A percentile compares a stretch with the other conserved stretches of the same genome.
phyloP scores from a whole-genome alignment of 1,140 invertebrate genomes.

The Varroa destructor region DNA sequence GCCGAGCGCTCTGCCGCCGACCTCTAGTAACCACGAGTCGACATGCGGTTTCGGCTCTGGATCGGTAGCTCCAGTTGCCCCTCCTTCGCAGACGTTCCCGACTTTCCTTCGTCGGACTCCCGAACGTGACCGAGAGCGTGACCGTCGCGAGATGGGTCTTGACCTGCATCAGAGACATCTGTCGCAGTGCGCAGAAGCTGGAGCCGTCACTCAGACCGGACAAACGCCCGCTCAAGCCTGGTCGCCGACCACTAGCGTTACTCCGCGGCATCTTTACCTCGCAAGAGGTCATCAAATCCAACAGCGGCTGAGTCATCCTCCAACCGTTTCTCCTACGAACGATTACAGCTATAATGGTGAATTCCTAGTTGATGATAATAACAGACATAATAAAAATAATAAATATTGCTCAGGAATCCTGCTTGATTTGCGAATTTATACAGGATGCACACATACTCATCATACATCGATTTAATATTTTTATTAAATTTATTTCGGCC shows the following conservation, averaged over 20 bases:
- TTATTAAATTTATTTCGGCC: background rate
- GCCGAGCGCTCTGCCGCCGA: too few relatives aligned
- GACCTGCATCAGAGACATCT: conserved; percentile 19
- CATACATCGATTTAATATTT: background rate
- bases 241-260: background rate
- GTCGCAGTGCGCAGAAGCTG: background rate
- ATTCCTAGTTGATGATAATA: background rate
- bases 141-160: background rate
- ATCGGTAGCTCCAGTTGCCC: background rate
- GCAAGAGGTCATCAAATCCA: background rate
- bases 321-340: conserved; percentile 20
- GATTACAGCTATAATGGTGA: conserved; percentile 23
- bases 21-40: too few relatives aligned
- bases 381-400: background rate
- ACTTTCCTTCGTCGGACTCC: conserved; percentile 1
- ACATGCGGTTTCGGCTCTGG: too few relatives aligned
- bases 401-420: background rate
- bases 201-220: background rate
- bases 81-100: conserved; percentile 2
- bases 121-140: conserved; percentile 17
- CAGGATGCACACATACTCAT: background rate
- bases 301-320: background rate
- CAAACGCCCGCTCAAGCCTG: conserved; percentile 1
- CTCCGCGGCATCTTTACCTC: background rate
- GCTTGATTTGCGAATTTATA: background rate